Conservation (phyloP, 2,113 vertebrate genomes). For the Ptilonorhynchus violaceus region DNA sequence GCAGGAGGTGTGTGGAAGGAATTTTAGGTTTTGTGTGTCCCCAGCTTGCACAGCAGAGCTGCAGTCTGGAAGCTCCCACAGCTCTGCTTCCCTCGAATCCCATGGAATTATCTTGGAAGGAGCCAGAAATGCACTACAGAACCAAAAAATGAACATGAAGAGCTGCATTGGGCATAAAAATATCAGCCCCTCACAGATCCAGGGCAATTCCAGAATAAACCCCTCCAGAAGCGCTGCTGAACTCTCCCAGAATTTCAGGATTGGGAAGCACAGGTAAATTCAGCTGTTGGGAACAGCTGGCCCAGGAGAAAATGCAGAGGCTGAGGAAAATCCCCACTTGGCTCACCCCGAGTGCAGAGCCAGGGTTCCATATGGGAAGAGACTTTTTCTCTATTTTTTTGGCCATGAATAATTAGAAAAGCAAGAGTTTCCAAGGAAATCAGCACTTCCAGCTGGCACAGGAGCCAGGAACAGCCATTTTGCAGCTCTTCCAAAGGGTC, state of each 20-base stretch:
- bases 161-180: not conserved
- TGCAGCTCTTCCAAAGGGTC: not conserved
- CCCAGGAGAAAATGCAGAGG: conserved; percentile 9
- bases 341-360: not conserved
- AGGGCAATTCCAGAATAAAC: not conserved
- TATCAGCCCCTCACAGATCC: not conserved
- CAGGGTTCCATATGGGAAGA: not conserved
- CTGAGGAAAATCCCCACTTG: not conserved
- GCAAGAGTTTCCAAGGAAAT: conserved; percentile 5
- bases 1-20: not conserved
- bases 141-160: not conserved
- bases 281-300: not conserved
- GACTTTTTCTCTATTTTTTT: not conserved
- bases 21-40: not conserved
- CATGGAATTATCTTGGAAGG: not conserved
- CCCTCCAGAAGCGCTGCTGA: not conserved
- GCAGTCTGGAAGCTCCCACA: not conserved
- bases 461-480: not conserved
- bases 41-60: too few species aligned
- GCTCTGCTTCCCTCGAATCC: not conserved
- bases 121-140: fast-evolving
- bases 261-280: not conserved
- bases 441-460: conserved; percentile 10
- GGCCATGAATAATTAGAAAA: not conserved
- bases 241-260: not conserved